Evolutionary conservation across 2,113 vertebrate species (phyloP).

Genomic region (Casuarius casuarius): DNA sequence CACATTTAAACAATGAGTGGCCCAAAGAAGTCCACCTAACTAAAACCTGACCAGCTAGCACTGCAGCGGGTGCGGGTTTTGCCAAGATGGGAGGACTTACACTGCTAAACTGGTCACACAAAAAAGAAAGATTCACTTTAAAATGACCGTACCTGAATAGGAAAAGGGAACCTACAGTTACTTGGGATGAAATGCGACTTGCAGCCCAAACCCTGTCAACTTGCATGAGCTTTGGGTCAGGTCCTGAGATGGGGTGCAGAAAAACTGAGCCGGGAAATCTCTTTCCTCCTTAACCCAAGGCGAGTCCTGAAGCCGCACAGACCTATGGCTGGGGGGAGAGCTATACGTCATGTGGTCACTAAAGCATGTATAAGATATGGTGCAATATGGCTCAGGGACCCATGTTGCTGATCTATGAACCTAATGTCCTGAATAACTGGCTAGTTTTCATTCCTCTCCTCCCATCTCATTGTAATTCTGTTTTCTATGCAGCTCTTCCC

Average conservation of each 20-base stretch:
- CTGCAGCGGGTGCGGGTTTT: background rate
- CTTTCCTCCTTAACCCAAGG: background rate
- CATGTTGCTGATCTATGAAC: background rate
- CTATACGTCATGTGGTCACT: background rate
- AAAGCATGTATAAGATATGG: background rate
- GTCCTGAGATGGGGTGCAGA: background rate
- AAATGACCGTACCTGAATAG: background rate
- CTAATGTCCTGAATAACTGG: background rate
- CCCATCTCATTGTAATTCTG: slow-evolving; percentile 9
- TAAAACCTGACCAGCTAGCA: background rate
- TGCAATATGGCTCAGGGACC: background rate
- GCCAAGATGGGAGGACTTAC: background rate
- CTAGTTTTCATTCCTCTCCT: background rate
- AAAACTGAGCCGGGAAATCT: background rate
- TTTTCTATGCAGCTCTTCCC: slow-evolving; percentile 33
- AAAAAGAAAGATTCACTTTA: background rate
- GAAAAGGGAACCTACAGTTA: background rate
- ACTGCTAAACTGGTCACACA: background rate
- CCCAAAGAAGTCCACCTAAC: background rate
- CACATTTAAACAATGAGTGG: background rate
- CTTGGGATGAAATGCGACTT: background rate
- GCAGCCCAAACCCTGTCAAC: background rate
- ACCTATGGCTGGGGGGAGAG: background rate
- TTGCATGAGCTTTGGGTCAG: background rate
- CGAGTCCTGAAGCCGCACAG: background rate